phyloP scores from a whole-genome alignment of 1,140 invertebrate species.

The Drosophila navojoa region DNA sequence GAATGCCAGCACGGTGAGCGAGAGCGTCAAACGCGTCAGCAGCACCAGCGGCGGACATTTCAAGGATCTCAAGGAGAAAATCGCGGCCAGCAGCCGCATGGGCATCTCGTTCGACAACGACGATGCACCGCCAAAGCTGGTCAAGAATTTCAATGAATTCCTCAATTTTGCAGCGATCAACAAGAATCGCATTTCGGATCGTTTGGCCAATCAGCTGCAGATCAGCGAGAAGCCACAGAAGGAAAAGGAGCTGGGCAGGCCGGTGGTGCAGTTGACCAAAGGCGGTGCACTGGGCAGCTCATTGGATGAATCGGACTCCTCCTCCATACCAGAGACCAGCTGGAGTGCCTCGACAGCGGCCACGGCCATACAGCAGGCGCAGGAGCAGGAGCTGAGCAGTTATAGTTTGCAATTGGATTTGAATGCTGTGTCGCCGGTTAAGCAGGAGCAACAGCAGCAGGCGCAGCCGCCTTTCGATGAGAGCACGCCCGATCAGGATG shows the following conservation, averaged over 20 bases:
- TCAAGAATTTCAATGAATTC: slow-evolving; percentile 94
- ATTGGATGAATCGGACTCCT: slow-evolving; percentile 85
- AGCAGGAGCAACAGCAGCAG: slow-evolving; percentile 1
- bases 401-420: slow-evolving; percentile 74
- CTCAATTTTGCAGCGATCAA: slow-evolving; percentile 89
- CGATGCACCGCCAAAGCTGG: slow-evolving; percentile 85
- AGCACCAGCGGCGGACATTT: slow-evolving; percentile 84
- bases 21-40: slow-evolving; percentile 70
- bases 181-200: slow-evolving; percentile 84
- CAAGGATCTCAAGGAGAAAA: slow-evolving; percentile 85
- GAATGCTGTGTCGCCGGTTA: slow-evolving; percentile 45
- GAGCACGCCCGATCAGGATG: slow-evolving; percentile 91
- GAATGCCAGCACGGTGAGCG: slow-evolving; percentile 69
- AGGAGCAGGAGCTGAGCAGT: slow-evolving; percentile 72
- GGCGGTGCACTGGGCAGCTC: slow-evolving; percentile 70
- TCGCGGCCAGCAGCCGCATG: slow-evolving; percentile 83
- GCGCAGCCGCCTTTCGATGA: slow-evolving; percentile 80
- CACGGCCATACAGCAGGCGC: slow-evolving; percentile 77
- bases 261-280: slow-evolving; percentile 84
- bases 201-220: slow-evolving; percentile 54
- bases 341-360: slow-evolving; percentile 79
- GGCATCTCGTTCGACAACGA: slow-evolving; percentile 48
- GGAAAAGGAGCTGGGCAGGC: slow-evolving; percentile 62
- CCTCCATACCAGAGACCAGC: slow-evolving; percentile 79
- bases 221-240: slow-evolving; percentile 35